A percentile compares a stretch with the other conserved stretches of the same genome.
Conservation (phyloP, 2,113 vertebrate genomes). For the Thinocorus orbignyianus region DNA sequence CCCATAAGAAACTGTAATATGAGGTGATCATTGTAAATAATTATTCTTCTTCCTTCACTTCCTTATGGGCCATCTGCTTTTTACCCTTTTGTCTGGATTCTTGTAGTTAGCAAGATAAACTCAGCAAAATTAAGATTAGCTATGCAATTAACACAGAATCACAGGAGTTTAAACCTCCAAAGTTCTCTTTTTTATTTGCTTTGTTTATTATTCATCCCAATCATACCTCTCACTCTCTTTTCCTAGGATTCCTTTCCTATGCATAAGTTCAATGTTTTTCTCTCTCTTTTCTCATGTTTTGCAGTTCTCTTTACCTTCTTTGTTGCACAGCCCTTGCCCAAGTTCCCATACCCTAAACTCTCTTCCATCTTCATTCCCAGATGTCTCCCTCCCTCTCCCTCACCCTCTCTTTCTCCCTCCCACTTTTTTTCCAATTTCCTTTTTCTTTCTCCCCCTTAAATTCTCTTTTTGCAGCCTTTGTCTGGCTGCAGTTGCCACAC, state of each 20-base stretch:
- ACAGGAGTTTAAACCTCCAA: not conserved
- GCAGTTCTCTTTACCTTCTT: not conserved
- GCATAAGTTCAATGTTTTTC: fast-evolving
- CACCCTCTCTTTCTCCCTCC: not conserved
- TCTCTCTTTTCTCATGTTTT: not conserved
- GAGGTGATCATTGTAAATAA: not conserved
- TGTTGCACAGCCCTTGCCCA: not conserved
- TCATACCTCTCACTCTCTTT: not conserved
- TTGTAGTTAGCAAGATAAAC: not conserved
- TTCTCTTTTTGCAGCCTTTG: not conserved
- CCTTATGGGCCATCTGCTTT: not conserved
- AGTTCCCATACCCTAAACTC: not conserved
- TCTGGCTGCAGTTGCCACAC: not conserved
- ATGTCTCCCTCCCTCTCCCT: not conserved
- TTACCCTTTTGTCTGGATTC: not conserved
- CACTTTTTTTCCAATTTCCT: not conserved
- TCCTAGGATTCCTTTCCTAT: not conserved
- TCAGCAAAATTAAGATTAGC: not conserved
- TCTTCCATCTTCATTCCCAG: not conserved
- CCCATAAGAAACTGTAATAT: not conserved
- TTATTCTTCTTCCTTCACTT: not conserved
- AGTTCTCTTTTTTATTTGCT: not conserved
- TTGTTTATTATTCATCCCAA: not conserved
- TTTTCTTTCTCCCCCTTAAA: not conserved
- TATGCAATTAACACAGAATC: not conserved